phyloP scores from a whole-genome alignment of 2,797 vertebrate species.

The Limosa lapponica region DNA sequence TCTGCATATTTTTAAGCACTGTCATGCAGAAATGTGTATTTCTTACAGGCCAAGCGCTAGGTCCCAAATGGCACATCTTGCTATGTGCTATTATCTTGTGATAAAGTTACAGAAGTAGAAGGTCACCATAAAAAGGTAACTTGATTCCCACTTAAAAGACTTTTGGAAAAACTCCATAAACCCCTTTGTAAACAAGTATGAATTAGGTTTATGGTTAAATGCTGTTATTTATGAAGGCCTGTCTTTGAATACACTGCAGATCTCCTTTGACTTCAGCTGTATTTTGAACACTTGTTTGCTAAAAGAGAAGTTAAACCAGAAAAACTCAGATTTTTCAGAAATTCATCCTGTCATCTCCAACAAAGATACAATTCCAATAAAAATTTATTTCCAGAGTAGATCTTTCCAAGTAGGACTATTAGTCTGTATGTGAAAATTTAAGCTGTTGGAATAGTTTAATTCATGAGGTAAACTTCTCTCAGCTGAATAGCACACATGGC shows the following conservation, averaged over 20 bases:
- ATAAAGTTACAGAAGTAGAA: neutral
- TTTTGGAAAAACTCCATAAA: constrained; percentile 9
- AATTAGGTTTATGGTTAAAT: neutral
- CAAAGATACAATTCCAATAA: constrained; percentile 23
- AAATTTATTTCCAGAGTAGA: neutral
- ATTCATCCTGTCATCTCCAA: neutral
- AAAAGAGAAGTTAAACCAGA: neutral
- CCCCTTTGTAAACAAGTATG: constrained; percentile 31
- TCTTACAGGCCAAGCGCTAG: neutral
- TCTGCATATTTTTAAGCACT: neutral
- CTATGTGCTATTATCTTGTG: neutral
- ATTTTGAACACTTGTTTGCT: neutral
- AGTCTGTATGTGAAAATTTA: constrained; percentile 12
- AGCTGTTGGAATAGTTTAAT: constrained; percentile 17
- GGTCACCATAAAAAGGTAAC: constrained; percentile 5
- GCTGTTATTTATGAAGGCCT: neutral
- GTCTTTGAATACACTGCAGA: neutral
- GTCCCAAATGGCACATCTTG: neutral
- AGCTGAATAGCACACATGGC: neutral
- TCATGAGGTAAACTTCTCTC: constrained; percentile 18
- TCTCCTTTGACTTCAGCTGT: neutral
- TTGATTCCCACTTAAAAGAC: neutral
- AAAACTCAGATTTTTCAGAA: constrained; percentile 36
- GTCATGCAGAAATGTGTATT: neutral
- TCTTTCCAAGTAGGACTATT: neutral